These are phyloP conservation scores for Plumapathes pennacea DNA, from an alignment of 92 coral and sea anemone genomes.

Conservation along the genomic window DNA sequence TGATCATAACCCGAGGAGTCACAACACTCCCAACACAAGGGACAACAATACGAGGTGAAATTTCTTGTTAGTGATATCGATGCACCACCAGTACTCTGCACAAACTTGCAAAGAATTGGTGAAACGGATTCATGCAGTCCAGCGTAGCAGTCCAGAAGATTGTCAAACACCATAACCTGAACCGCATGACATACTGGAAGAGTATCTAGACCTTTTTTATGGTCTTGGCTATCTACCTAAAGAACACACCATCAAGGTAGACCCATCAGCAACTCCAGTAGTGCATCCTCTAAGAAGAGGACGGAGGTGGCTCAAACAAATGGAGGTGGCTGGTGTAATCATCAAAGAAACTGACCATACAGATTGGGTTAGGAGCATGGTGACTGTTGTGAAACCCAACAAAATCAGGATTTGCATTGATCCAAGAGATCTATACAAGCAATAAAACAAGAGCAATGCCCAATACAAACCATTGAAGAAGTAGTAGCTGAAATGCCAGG, in stretches of 20 bases:
- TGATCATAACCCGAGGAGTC: slow-evolving; percentile 13
- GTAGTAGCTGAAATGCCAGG: slow-evolving; percentile 34
- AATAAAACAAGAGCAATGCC: slow-evolving; percentile 44
- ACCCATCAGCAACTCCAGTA: slow-evolving; percentile 18
- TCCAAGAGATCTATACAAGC: slow-evolving; percentile 42
- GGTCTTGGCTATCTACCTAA: slow-evolving; percentile 48
- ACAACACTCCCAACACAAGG: slow-evolving; percentile 18
- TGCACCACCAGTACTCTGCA: slow-evolving; percentile 28
- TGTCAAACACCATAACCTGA: background rate
- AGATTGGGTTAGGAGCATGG: slow-evolving; percentile 61
- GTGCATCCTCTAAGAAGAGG: slow-evolving; percentile 50
- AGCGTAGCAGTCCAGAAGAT: background rate
- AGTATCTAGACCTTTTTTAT: slow-evolving; percentile 5
- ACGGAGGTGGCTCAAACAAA: too few species aligned
- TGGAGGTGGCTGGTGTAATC: slow-evolving; percentile 23
- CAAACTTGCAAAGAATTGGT: slow-evolving; percentile 21
- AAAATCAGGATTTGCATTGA: slow-evolving; percentile 57
- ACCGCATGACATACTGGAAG: slow-evolving; percentile 1
- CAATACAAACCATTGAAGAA: slow-evolving; percentile 60
- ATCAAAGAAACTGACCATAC: slow-evolving; percentile 42
- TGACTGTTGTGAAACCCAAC: slow-evolving; percentile 43
- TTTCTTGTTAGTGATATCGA: slow-evolving; percentile 19
- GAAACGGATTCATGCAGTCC: slow-evolving; percentile 2
- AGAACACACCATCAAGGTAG: slow-evolving; percentile 33
- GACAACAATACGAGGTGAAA: slow-evolving; percentile 15